Evolutionary conservation across 2,888 invertebrate species (phyloP), one percentile per base, ranked within the genome.

Genomic region (Nomada fucata): DNA sequence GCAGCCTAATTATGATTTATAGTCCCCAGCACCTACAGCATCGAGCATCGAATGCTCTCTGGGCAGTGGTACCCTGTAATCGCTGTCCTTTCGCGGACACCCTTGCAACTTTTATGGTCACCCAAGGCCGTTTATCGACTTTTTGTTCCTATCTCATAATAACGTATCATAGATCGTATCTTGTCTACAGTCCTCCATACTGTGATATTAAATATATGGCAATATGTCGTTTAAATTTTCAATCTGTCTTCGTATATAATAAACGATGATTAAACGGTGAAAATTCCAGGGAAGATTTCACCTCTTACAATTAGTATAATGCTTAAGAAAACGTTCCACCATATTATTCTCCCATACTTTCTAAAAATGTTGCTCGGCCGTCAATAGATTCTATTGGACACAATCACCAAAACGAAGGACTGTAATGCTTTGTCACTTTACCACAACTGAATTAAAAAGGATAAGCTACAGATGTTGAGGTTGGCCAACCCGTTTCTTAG

Each of bases 391-490:
- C 5, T 7, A 36, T 7, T 36, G 36, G 7, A 36, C 36, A 36
- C 36, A 9, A 36, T 36, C 0, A 7, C 7, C 36, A 36, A 36
- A 18, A 18, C 13, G n/a, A 18, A 44, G 44, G 44, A 47, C 20
- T n/a, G 13, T 20, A 23, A 10, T 20, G 20, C 15, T 23, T 3
- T 59, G 36, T 74, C 69, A 79, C 70, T 75, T 69, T 76, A 72
- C 74, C 52, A 55, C 89, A 89, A 90, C n/a, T 29, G 29, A 91
- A 90, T 91, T 90, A 88, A 89, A 91, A 88, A 93, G 92, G 92
- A 92, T 92, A 93, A 92, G 91, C 92, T 92, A 92, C 93, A 93
- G 93, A 93, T 93, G 93, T 93, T 93, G 90, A 92, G 92, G 69
- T 74, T 69, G 47, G 42, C 23, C 52, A 61, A 29, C 63, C 79